Percentiles rank a stretch among this genome's conserved stretches.
Conservation (phyloP, 2,113 vertebrate species). For the Scytalopus superciliaris region DNA sequence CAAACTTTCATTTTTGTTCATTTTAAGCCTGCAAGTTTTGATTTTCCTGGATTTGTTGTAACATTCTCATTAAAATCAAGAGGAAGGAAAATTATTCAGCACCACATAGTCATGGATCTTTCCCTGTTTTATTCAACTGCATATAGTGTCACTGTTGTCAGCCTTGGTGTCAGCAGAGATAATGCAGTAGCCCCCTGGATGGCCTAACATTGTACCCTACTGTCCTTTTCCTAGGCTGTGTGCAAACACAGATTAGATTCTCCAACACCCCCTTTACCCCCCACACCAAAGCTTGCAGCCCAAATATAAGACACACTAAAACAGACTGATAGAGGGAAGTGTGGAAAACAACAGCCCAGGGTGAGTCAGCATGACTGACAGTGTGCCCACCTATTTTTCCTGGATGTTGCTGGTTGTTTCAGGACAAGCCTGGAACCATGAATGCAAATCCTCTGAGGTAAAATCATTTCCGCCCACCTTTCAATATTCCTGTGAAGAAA, state of each 20-base stretch:
- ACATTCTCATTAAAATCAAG: not conserved
- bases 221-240: not conserved
- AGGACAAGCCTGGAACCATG: not conserved
- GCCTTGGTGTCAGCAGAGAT: not conserved
- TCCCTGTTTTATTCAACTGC: not conserved
- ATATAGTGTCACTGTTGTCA: not conserved
- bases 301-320: not conserved
- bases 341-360: not conserved
- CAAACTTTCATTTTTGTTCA: not conserved
- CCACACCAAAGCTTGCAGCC: not conserved
- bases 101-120: not conserved
- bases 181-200: not conserved
- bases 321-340: not conserved
- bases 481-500: not conserved
- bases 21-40: not conserved
- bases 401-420: constrained; percentile 10
- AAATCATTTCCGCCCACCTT: not conserved
- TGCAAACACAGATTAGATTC: not conserved
- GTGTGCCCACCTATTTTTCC: not conserved
- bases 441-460: not conserved
- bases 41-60: not conserved
- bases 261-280: not conserved
- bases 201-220: not conserved
- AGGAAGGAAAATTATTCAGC: not conserved
- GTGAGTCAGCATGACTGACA: constrained; percentile 10